Evolutionary conservation across 1,140 invertebrate genomes (phyloP).

Genomic region (Eriosoma lanigerum): DNA sequence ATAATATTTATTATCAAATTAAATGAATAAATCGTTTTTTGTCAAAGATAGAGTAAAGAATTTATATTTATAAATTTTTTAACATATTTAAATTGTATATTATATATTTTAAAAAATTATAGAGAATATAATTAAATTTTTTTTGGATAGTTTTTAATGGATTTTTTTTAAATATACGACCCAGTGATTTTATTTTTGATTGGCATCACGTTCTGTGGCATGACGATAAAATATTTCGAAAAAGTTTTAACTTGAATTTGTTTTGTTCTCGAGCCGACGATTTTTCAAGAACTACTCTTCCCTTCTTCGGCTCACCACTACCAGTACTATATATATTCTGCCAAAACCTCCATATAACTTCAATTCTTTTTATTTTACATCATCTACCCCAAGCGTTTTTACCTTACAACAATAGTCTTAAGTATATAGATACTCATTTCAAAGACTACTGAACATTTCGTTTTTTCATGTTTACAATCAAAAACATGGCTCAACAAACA

Average conservation of each 20-base stretch:
- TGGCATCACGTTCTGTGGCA: not conserved
- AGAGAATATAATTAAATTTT: not conserved
- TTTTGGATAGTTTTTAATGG: not conserved
- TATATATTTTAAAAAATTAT: not conserved
- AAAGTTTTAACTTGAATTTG: slow-evolving; percentile 3
- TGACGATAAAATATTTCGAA: slow-evolving; percentile 3
- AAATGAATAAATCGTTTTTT: too few species aligned
- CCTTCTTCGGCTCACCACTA: not conserved
- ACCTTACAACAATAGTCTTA: slow-evolving; percentile 12
- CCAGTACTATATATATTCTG: too few species aligned
- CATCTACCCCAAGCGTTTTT: not conserved
- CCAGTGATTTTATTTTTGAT: not conserved
- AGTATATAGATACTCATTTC: slow-evolving; percentile 6
- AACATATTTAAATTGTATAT: too few species aligned
- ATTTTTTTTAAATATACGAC: too few species aligned
- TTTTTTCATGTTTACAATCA: slow-evolving; percentile 30
- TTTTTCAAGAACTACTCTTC: slow-evolving; percentile 13
- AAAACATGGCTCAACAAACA: not conserved
- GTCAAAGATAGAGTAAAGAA: too few species aligned
- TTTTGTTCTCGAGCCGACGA: not conserved
- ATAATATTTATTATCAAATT: too few species aligned
- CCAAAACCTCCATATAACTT: not conserved
- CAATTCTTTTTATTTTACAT: not conserved
- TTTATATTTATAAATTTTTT: too few species aligned
- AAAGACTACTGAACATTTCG: slow-evolving; percentile 20